phyloP scores from a whole-genome alignment of 2,113 vertebrate species.

The Oreochromis tanganicae region DNA sequence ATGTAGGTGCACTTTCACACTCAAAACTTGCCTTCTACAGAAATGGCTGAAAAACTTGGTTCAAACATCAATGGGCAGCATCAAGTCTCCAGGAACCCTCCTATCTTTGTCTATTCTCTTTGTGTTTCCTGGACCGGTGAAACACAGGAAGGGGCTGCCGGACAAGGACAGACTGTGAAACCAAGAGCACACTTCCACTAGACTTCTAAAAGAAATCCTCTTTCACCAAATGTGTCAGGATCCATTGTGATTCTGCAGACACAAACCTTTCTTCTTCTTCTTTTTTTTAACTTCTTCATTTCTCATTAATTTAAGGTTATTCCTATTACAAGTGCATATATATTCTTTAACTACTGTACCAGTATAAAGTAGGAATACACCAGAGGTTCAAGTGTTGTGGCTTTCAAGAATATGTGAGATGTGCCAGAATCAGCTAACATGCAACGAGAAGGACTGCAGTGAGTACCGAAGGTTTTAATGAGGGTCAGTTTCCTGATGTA shows the following conservation, averaged over 20 bases:
- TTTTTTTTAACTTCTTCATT: background rate
- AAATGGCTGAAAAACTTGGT: conserved; percentile 18
- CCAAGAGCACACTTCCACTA: background rate
- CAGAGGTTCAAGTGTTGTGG: background rate
- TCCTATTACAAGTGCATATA: background rate
- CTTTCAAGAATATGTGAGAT: background rate
- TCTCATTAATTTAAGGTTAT: background rate
- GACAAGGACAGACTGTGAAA: background rate
- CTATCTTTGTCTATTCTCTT: conserved; percentile 52
- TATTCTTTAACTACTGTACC: background rate
- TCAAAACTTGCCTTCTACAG: conserved; percentile 31
- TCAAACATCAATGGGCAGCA: conserved; percentile 28
- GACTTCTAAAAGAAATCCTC: background rate
- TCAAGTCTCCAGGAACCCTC: conserved; percentile 9
- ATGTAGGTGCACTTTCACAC: conserved; percentile 26
- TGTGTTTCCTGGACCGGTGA: conserved; percentile 17
- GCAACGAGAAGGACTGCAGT: background rate
- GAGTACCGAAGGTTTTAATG: background rate
- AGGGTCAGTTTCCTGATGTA: background rate
- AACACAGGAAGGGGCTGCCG: background rate
- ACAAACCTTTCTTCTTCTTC: background rate
- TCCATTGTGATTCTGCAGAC: background rate
- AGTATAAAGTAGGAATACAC: background rate
- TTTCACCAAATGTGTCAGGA: background rate
- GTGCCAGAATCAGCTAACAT: background rate